Evolutionary conservation across 2,888 invertebrate species (phyloP).

Genomic region (Sepiola atlantica): DNA sequence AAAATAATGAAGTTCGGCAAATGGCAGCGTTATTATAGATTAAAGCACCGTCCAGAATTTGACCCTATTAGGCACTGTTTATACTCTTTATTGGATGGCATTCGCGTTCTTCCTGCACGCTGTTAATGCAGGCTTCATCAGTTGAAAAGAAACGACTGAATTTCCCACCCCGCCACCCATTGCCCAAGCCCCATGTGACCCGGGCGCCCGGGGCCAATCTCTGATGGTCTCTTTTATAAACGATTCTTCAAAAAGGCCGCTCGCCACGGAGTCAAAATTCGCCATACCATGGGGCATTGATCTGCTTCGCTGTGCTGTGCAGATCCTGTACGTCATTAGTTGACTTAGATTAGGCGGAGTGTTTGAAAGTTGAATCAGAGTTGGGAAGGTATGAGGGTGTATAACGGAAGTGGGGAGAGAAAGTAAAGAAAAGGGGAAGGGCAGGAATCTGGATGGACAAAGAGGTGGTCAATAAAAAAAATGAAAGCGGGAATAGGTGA

Average conservation of each 20-base stretch:
- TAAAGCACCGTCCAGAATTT: neutral
- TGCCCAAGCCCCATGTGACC: constrained; percentile 22
- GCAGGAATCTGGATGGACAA: neutral
- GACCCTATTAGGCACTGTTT: neutral
- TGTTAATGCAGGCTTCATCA: neutral
- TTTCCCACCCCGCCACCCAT: neutral
- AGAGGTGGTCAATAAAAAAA: neutral
- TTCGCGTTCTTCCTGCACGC: neutral
- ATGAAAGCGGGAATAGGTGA: neutral
- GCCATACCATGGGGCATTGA: neutral
- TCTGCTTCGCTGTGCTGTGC: neutral
- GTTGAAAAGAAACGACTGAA: constrained; percentile 21
- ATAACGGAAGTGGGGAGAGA: neutral
- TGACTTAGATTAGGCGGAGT: neutral
- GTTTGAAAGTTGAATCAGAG: neutral
- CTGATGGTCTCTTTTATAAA: constrained; percentile 3
- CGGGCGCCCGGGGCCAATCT: neutral
- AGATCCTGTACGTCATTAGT: neutral
- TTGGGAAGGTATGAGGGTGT: neutral
- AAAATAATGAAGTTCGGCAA: neutral
- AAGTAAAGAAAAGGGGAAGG: neutral
- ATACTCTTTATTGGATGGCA: constrained; percentile 12
- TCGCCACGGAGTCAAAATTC: neutral
- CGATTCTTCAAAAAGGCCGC: constrained; percentile 10
- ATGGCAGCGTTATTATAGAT: neutral